phyloP scores from a whole-genome alignment of 2,113 vertebrate genomes.

The Perca fluviatilis region DNA sequence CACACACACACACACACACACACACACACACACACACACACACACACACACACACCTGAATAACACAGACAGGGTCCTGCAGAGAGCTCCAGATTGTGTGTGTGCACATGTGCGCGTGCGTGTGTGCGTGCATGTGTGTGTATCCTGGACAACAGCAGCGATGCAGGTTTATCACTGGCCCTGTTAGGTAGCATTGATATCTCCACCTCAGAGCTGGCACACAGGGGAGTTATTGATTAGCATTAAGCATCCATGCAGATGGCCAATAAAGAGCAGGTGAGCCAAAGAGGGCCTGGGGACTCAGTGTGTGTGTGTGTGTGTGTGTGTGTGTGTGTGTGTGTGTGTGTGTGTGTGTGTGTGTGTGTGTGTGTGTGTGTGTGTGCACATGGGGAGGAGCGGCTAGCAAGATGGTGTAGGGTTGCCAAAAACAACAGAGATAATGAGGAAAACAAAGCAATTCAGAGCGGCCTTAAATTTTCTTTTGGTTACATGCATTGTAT shows the following conservation, averaged over 20 bases:
- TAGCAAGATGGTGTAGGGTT: background rate
- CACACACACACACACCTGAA: conserved; percentile 39
- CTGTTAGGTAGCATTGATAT: conserved; percentile 78
- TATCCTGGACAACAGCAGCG: conserved; percentile 59
- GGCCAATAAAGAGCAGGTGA: conserved; percentile 77
- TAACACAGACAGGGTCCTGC: conserved; percentile 67
- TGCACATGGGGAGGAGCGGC: background rate
- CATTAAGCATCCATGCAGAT: conserved; percentile 82
- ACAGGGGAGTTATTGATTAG: conserved; percentile 81
- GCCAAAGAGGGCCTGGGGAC: conserved; percentile 65
- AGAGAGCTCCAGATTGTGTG: conserved; percentile 53
- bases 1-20: conserved; percentile 66
- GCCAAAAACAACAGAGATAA: conserved; percentile 26
- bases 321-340: conserved; percentile 29
- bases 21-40: no score
- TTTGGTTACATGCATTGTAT: conserved; percentile 1
- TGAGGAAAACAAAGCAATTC: conserved; percentile 32
- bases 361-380: conserved; percentile 24
- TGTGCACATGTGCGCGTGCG: conserved; percentile 30
- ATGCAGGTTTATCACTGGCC: conserved; percentile 74
- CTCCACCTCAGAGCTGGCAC: conserved; percentile 76
- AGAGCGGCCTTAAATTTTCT: background rate
- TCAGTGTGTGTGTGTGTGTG: conserved; percentile 28
- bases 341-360: conserved; percentile 17
- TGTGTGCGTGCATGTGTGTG: conserved; percentile 34